Base-by-base conservation (phyloP, 2,797 vertebrate species). In the Nannoperca australis region DNA sequence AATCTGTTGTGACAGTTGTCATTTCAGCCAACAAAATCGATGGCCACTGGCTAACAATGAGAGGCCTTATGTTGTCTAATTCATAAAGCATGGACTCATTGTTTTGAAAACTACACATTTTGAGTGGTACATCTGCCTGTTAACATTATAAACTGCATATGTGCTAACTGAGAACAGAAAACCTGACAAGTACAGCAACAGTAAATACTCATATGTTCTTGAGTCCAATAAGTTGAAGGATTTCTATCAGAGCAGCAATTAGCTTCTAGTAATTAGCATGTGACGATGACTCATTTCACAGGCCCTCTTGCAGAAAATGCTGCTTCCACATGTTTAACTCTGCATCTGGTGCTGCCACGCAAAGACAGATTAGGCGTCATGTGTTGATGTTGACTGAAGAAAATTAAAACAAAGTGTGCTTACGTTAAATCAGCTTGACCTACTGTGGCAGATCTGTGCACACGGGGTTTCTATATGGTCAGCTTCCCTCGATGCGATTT, bases 341-440 rank as follows among this genome's bases (percentile, higher is more conserved):
- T 70, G 87, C 92, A 94, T 94, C 92, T 94, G 93, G 83, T 45
- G 40, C 85, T 68, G 78, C 51, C 72, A 85, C 85, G 89, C 77
- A 71, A 75, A 85, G 85, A 91, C 73, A 74, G 70, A 94, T 93
- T 86, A 90, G 49, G 49, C 85, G 87, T 92, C 83, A 83, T 78
- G 60, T 89, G 84, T 82, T 78, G 85, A 80, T 79, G 82, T 79
- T 87, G 75, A 74, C 80, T 5, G 64, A 84, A 61, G 82, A 76
- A 89, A 90, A 93, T 92, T 54, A 85, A 91, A 91, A 87, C 78
- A 67, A 90, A 86, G 78, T 54, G 56, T 3, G 62, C 53, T 61
- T 60, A 53, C 30, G 20, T 64, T 73, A 68, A 90, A 88, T 88
- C 60, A 78, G 81, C 74, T 78, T 72, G 78, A 83, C 73, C 77